A percentile compares a stretch with the other conserved stretches of the same genome.
Conservation (phyloP, 2,797 vertebrate species). For the Spea hammondii region DNA sequence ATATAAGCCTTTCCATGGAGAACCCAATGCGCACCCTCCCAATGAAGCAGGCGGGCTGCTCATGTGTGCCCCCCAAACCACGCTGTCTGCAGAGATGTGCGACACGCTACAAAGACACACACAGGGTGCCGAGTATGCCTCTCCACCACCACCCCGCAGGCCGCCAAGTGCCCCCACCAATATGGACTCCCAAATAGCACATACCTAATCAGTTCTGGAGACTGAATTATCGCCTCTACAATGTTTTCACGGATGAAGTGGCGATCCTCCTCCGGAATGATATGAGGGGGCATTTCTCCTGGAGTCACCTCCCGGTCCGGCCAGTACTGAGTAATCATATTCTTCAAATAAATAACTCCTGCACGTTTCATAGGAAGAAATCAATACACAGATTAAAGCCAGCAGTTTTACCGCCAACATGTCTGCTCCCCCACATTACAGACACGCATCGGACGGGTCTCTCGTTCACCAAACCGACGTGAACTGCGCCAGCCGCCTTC, state of each 20-base stretch:
- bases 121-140: too few species aligned
- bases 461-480: too few species aligned
- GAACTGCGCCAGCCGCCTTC: too few species aligned
- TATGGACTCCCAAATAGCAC: neutral
- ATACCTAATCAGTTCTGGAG: slow-evolving; percentile 96
- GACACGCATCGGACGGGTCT: slow-evolving; percentile 10
- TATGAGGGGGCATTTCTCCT: slow-evolving; percentile 83
- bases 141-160: too few species aligned
- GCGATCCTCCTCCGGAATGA: slow-evolving; percentile 94
- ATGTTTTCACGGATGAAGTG: slow-evolving; percentile 96
- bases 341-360: slow-evolving; percentile 99
- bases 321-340: slow-evolving; percentile 99
- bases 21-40: neutral
- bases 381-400: neutral
- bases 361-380: neutral
- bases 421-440: slow-evolving; percentile 47
- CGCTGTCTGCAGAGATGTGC: too few species aligned
- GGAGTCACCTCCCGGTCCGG: slow-evolving; percentile 84
- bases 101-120: too few species aligned
- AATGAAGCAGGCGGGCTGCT: neutral
- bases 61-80: too few species aligned
- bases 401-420: neutral
- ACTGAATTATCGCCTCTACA: slow-evolving; percentile 98
- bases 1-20: neutral
- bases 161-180: too few species aligned